These are phyloP conservation scores for Ophioninae sp. DNA, from an alignment of 2,888 invertebrate genomes.

Conservation along the genomic window DNA sequence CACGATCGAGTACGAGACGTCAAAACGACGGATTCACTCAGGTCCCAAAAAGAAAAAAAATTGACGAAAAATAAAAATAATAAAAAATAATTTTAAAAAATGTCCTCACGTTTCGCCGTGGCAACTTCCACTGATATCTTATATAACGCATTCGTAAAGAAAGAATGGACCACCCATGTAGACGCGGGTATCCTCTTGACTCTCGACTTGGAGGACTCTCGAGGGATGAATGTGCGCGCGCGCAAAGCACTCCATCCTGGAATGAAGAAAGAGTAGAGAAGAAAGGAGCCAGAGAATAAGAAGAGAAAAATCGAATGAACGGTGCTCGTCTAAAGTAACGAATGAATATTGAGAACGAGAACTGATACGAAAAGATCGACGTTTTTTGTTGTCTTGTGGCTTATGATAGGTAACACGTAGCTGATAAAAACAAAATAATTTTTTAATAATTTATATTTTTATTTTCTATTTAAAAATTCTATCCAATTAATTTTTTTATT, in stretches of 20 bases:
- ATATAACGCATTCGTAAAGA: conserved; percentile 76
- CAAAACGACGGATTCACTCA: conserved; percentile 31
- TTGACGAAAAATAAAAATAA: not conserved
- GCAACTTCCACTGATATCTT: conserved; percentile 66
- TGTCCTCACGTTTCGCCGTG: conserved; percentile 67
- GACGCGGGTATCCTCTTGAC: conserved; percentile 75
- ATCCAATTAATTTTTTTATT: too few relatives aligned
- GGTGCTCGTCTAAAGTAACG: conserved; percentile 71
- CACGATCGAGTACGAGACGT: conserved; percentile 10
- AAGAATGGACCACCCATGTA: conserved; percentile 80
- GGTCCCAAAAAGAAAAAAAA: not conserved
- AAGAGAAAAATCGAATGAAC: conserved; percentile 64
- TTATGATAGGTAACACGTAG: not conserved
- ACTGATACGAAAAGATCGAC: not conserved
- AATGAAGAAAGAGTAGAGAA: conserved; percentile 49
- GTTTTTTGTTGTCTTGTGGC: not conserved
- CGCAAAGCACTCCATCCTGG: conserved; percentile 77
- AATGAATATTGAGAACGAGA: conserved; percentile 58
- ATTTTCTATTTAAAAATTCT: too few relatives aligned
- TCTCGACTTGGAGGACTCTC: conserved; percentile 75
- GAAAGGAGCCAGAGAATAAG: conserved; percentile 40
- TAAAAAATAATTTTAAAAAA: conserved; percentile 36
- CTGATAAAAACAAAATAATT: not conserved
- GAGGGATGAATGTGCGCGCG: conserved; percentile 75
- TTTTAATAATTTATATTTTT: too few relatives aligned